Evolutionary conservation across 2,113 vertebrate species (phyloP), one percentile per base, ranked within the genome.

Genomic region (Platysteira castanea): DNA sequence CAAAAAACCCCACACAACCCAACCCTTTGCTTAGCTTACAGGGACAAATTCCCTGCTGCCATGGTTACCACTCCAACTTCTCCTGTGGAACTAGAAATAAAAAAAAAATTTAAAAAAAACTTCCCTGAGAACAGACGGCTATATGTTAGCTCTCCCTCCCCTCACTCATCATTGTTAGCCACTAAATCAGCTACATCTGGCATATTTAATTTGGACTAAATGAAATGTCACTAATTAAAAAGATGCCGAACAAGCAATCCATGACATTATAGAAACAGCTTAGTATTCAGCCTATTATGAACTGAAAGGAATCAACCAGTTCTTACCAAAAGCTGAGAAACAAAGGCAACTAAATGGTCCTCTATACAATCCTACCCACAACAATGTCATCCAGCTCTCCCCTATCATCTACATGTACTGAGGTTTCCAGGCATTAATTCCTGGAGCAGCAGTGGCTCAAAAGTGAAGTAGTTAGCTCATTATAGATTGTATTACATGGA

Each of bases 91-190:
- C 74, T 61, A 94, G 90, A 89, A 93, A 95, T 63, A 63, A 94
- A 85, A 74, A 84, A 93, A 88, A 80, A 44, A 28, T 23, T 9
- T 2, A 9, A 18, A 60, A 44, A 30, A 37, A 50, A 42, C 90
- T 96, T 96, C 92, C 87, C 84, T 67, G 76, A 88, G 94, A 92
- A 92, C 94, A 94, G 96, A 97, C 92, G 50, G 90, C 90, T 96
- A 92, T 92, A 90, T 28, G 85, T 85, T 94, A 90, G 63, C 37
- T 93, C 91, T 91, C 53, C 60, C 83, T 89, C 84, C 68, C 46
- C 80, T 84, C 80, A 46, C 92, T 94, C 94, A 59, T 94, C 77
- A 97, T 93, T 94, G 93, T 97, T 91, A 94, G 82, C 87, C 84
- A 78, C 65, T 86, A 95, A 80, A 95, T 87, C 94, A 86, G 87